phyloP scores from a whole-genome alignment of 1,140 invertebrate genomes.

The Zaprionus ghesquierei region DNA sequence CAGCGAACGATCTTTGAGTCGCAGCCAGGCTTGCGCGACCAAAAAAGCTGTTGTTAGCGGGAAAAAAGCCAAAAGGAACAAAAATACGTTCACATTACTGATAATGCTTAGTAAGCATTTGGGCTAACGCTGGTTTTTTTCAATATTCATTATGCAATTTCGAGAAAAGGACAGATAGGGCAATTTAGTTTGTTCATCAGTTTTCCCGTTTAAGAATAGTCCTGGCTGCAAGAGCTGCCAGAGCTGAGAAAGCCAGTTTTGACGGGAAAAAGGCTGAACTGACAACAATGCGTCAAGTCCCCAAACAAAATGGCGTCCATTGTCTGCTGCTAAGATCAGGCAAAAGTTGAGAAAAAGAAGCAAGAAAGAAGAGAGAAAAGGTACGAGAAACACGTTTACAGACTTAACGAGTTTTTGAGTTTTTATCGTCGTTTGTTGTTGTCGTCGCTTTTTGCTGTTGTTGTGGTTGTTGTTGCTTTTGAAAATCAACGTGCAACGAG shows the following conservation, averaged over 20 bases:
- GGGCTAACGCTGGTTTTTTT: too few species aligned
- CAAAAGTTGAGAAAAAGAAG: conserved; percentile 25
- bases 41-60: too few species aligned
- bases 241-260: too few species aligned
- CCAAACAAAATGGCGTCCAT: conserved; percentile 59
- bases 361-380: conserved; percentile 40
- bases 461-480: conserved; percentile 30
- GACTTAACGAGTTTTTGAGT: conserved; percentile 63
- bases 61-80: too few species aligned
- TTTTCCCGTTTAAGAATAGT: too few species aligned
- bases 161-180: too few species aligned
- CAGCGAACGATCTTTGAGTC: conserved; percentile 14
- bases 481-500: conserved; percentile 64
- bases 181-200: too few species aligned
- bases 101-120: too few species aligned
- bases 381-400: conserved; percentile 61
- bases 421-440: conserved; percentile 15
- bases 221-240: too few species aligned
- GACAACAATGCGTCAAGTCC: background rate
- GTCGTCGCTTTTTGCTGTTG: conserved; percentile 9
- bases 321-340: conserved; percentile 51
- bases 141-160: too few species aligned
- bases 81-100: too few species aligned
- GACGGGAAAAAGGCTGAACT: too few species aligned
- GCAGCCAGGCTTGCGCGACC: background rate